Base-by-base conservation (phyloP, 2,888 invertebrate genomes). In the Girardia tigrina region DNA sequence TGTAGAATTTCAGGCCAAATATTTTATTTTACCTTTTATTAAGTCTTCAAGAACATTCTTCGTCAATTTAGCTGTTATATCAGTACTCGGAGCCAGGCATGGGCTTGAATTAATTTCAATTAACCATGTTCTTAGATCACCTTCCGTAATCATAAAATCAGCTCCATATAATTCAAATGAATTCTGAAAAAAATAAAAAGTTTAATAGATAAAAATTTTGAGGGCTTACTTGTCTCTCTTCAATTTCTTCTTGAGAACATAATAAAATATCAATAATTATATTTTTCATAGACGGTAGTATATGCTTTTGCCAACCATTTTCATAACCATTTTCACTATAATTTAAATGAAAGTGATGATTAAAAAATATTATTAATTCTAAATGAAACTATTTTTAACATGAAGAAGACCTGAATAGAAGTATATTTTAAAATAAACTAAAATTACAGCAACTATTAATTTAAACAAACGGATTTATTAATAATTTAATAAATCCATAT, bases 91-190 rank as follows among this genome's bases (percentile, higher is more conserved):
- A 26, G 89, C 87, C 84, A 93, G 88, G 75, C 83, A 91, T 0
- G 93, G 93, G 81, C 90, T 89, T 0, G 91, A 90, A 86, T 94
- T 94, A 78, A 94, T 92, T 86, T 94, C 94, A 80, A 94, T 90
- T 77, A 94, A 85, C 90, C 92, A 92, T 0, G 92, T 92, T 88
- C 79, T 78, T 56, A 81, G 90, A 80, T 90, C 89, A 80, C 91
- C 82, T 80, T 91, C 83, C 29, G 70, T 89, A 42, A 94, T 83
- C 87, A 94, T 90, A 82, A 94, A 94, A 85, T 94, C 94, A 75
- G 92, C 92, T 4, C 93, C 94, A 81, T 91, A 93, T 42, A 92
- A 82, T 83, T 94, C 93, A 84, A 92, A 94, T 76, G 90, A 89
- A 80, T 90, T 90, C 80, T 88, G 88, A 71, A 79, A 75, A 29